Percentiles rank a stretch among this genome's conserved stretches.
phyloP scores from a whole-genome alignment of 2,888 invertebrate species.

The Nymphalis urticae region DNA sequence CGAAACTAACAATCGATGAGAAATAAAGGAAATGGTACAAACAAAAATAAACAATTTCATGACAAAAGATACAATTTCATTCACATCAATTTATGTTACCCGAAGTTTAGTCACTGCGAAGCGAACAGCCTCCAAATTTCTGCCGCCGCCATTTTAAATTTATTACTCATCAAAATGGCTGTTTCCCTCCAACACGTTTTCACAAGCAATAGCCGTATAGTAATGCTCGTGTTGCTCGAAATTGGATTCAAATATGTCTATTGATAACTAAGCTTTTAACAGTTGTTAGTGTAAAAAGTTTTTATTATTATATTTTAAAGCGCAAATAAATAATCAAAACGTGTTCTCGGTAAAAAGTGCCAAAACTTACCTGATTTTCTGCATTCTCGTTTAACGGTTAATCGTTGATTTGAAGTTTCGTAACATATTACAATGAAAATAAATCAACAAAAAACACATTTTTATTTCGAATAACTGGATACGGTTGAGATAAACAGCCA shows the following conservation, averaged over 20 bases:
- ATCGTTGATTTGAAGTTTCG: background rate
- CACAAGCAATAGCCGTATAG: constrained; percentile 27
- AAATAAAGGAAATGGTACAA: constrained; percentile 62
- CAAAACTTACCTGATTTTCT: constrained; percentile 16
- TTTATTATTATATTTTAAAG: background rate
- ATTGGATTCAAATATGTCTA: constrained; percentile 21
- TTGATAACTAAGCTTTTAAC: background rate
- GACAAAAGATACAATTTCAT: constrained; percentile 57
- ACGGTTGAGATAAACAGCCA: constrained; percentile 22
- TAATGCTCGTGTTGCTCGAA: constrained; percentile 37
- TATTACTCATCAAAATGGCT: constrained; percentile 56
- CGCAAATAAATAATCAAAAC: constrained; percentile 7
- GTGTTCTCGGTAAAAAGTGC: constrained; percentile 6
- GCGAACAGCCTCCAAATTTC: constrained; percentile 82
- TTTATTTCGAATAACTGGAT: background rate
- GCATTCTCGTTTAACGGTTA: background rate
- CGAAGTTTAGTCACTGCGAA: constrained; percentile 72
- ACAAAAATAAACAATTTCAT: constrained; percentile 67
- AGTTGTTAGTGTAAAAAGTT: background rate
- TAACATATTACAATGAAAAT: background rate
- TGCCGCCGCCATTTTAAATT: constrained; percentile 76
- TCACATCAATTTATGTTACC: constrained; percentile 65
- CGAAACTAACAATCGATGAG: constrained; percentile 61
- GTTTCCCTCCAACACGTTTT: constrained; percentile 53
- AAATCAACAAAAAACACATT: constrained; percentile 11